Evolutionary conservation across 1,140 invertebrate genomes (phyloP).

Genomic region (Ceratoteleas bidentatus): DNA sequence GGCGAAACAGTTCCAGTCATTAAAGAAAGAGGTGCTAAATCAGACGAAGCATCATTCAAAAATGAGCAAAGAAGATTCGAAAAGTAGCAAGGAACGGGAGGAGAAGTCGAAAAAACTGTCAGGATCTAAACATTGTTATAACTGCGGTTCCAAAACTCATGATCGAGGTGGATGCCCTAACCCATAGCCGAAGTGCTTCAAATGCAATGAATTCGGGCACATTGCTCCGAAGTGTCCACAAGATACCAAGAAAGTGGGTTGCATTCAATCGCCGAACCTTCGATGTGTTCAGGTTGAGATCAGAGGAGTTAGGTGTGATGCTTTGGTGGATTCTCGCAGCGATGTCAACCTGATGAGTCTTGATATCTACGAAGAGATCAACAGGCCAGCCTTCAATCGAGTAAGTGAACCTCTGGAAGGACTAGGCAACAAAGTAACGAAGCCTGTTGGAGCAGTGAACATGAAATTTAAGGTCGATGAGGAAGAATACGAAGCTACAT

Average conservation of each 20-base stretch:
- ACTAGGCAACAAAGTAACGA: slow-evolving; percentile 12
- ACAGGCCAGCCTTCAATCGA: slow-evolving; percentile 15
- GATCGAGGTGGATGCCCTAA: slow-evolving; percentile 4
- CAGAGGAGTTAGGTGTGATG: neutral
- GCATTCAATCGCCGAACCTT: neutral
- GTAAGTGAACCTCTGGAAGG: slow-evolving; percentile 14
- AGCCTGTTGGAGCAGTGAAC: slow-evolving; percentile 24
- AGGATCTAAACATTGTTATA: slow-evolving; percentile 4
- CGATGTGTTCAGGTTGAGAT: slow-evolving; percentile 9
- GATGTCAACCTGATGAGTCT: slow-evolving; percentile 21
- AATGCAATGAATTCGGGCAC: slow-evolving; percentile 26
- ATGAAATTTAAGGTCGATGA: slow-evolving; percentile 3
- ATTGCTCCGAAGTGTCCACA: slow-evolving; percentile 19
- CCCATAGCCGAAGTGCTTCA: slow-evolving; percentile 22
- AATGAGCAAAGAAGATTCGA: neutral
- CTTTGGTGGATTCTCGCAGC: slow-evolving; percentile 24
- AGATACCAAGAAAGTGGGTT: slow-evolving; percentile 1
- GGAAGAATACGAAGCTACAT: slow-evolving; percentile 6
- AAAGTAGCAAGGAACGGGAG: slow-evolving; percentile 5
- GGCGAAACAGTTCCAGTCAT: neutral
- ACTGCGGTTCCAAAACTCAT: slow-evolving; percentile 13
- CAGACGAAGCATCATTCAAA: neutral
- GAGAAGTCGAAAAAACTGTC: slow-evolving; percentile 8
- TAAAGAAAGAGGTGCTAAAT: slow-evolving; percentile 13
- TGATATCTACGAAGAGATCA: slow-evolving; percentile 13